Conservation (phyloP, 2,797 vertebrate species). For the Chaenodraco wilsoni region DNA sequence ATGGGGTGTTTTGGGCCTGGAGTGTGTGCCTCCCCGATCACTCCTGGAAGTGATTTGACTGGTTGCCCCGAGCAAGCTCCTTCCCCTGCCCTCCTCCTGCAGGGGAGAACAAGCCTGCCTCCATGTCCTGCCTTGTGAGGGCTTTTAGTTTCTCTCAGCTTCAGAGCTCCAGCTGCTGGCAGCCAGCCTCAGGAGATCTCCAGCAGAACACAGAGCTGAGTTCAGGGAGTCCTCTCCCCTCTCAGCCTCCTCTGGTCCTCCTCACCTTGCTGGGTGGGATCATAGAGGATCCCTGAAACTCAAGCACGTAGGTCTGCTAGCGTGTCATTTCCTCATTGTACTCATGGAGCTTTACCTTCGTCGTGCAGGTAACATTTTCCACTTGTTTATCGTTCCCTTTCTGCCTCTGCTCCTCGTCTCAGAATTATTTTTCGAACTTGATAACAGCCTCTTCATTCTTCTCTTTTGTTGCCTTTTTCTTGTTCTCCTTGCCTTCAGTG, state of each 20-base stretch:
- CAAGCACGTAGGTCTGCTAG: constrained; percentile 34
- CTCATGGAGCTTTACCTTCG: constrained; percentile 70
- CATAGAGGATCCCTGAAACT: constrained; percentile 50
- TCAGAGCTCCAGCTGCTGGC: constrained; percentile 50
- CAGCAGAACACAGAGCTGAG: constrained; percentile 23
- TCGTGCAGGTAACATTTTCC: constrained; percentile 74
- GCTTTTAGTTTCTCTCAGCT: constrained; percentile 34
- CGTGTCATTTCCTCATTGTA: constrained; percentile 34
- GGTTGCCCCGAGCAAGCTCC: constrained; percentile 39
- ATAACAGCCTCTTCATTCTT: constrained; percentile 24
- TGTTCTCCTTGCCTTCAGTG: constrained; percentile 17
- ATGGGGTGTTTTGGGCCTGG: constrained; percentile 3
- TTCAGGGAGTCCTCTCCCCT: constrained; percentile 1
- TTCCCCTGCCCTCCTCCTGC: constrained; percentile 52
- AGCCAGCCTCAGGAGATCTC: constrained; percentile 42
- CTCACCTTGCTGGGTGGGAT: constrained; percentile 55
- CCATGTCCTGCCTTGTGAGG: constrained; percentile 46
- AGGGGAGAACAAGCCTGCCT: constrained; percentile 47
- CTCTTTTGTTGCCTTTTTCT: constrained; percentile 3
- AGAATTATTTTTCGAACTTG: background rate
- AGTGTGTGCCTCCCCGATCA: constrained; percentile 26
- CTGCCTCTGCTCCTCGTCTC: constrained; percentile 15
- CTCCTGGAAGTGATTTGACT: constrained; percentile 67
- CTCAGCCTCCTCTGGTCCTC: constrained; percentile 41
- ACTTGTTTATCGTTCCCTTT: constrained; percentile 26